These are phyloP conservation scores for Crocidura indochinensis DNA, from an alignment of 2,797 vertebrate genomes.

Conservation along the genomic window DNA sequence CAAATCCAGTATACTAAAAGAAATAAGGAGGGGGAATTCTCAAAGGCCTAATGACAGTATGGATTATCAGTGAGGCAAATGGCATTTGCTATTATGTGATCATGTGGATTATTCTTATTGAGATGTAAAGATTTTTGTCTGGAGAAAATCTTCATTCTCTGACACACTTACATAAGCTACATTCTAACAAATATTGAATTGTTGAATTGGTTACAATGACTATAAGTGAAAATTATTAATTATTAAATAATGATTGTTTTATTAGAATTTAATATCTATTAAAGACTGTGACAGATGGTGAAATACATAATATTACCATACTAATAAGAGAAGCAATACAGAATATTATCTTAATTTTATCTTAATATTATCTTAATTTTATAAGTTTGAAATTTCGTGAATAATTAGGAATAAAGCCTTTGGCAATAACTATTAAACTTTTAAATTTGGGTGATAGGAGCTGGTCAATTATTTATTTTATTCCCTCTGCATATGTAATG, in stretches of 20 bases:
- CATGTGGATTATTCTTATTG: background rate
- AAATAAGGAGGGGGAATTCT: conserved; percentile 4
- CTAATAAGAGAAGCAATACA: background rate
- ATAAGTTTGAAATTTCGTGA: background rate
- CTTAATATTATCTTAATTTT: background rate
- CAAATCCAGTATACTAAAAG: conserved; percentile 14
- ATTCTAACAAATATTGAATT: background rate
- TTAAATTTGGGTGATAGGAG: background rate
- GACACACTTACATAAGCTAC: background rate
- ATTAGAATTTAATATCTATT: conserved; percentile 12
- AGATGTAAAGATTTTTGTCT: background rate
- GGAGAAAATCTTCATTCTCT: background rate
- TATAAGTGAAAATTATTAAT: conserved; percentile 35
- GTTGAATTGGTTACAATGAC: conserved; percentile 19
- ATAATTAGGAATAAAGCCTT: background rate
- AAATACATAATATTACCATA: background rate
- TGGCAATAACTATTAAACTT: background rate
- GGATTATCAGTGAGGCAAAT: background rate
- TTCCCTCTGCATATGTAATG: background rate
- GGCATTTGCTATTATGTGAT: background rate
- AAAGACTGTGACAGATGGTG: background rate
- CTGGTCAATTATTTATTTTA: background rate
- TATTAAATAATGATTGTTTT: background rate
- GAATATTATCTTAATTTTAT: background rate
- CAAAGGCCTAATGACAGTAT: background rate